Evolutionary conservation across 2,797 vertebrate genomes (phyloP), one percentile per base, ranked within the genome.

Genomic region (Cryptoprocta ferox): DNA sequence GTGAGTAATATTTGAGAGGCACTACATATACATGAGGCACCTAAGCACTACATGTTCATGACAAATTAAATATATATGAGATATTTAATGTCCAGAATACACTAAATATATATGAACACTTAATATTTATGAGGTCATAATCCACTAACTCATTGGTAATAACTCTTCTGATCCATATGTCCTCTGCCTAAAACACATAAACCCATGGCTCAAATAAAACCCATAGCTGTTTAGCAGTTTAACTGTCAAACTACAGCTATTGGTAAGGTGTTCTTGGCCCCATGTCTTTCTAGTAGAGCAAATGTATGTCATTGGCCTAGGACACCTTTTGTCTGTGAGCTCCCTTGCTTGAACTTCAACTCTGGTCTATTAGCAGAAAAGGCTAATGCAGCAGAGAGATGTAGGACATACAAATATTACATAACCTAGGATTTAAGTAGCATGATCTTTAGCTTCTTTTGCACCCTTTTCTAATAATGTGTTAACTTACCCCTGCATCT

Each of bases 71-170:
- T 91, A 82, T 65, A 78, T 63, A 92, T 0, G 4, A 89, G 48
- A 63, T 9, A 92, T 19, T 86, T 92, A 81, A 92, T 76, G 11
- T 65, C 42, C 39, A 88, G n/a, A 45, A 61, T 87, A 91, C 30
- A 73, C 50, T 86, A 94, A 96, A 86, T 84, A 95, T 93, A 84
- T n/a, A 91, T 91, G 87, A 97, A 16, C 59, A 92, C 39, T 92
- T 95, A 93, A 50, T 90, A 94, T 94, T 95, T 94, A 92, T 90
- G 61, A 87, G 26, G 14, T 42, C 12, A 83, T 93, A 83, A 91
- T 89, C 70, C 39, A 76, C 39, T 61, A 32, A 75, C 42, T 84
- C 45, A 75, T 48, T 83, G 53, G 30, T 78, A 53, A 79, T 90
- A 97, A 65, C 82, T 88, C n/a, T 83, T 85, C 53, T 96, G 87